These are phyloP conservation scores for Acrocyrtus sp. DNA, from an alignment of 2,888 invertebrate species.

Conservation along the genomic window DNA sequence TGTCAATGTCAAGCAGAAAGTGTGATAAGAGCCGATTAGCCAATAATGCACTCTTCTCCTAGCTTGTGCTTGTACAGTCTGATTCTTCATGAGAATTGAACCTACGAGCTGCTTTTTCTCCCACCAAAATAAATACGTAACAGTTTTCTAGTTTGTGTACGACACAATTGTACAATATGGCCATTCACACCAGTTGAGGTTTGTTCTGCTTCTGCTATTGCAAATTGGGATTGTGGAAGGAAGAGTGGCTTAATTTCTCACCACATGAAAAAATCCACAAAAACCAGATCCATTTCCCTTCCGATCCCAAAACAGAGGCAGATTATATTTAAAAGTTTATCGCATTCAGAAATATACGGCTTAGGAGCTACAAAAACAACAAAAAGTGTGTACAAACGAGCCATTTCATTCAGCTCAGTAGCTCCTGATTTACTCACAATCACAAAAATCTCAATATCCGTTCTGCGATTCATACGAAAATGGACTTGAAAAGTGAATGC, in stretches of 20 bases:
- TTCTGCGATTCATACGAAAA: not conserved
- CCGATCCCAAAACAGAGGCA: not conserved
- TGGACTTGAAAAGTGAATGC: not conserved
- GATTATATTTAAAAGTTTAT: not conserved
- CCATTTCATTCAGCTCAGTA: not conserved
- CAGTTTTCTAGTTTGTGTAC: too few species aligned
- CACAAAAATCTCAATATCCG: not conserved
- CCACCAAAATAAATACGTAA: too few species aligned
- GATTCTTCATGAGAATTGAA: too few species aligned
- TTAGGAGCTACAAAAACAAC: not conserved
- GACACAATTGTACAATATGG: too few species aligned
- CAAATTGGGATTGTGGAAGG: too few species aligned
- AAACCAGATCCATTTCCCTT: not conserved
- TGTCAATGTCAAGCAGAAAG: not conserved
- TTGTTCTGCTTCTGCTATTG: too few species aligned
- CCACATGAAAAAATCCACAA: not conserved
- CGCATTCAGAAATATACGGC: not conserved
- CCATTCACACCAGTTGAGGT: not conserved
- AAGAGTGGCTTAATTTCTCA: not conserved
- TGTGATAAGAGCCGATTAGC: not conserved
- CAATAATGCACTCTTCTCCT: not conserved
- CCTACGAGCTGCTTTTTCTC: not conserved
- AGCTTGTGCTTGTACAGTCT: too few species aligned
- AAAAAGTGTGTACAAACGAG: not conserved
- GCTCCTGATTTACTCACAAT: slow-evolving; percentile 2